These are phyloP conservation scores for Eupithecia exiguata DNA, from an alignment of 2,888 invertebrate species.

Conservation along the genomic window DNA sequence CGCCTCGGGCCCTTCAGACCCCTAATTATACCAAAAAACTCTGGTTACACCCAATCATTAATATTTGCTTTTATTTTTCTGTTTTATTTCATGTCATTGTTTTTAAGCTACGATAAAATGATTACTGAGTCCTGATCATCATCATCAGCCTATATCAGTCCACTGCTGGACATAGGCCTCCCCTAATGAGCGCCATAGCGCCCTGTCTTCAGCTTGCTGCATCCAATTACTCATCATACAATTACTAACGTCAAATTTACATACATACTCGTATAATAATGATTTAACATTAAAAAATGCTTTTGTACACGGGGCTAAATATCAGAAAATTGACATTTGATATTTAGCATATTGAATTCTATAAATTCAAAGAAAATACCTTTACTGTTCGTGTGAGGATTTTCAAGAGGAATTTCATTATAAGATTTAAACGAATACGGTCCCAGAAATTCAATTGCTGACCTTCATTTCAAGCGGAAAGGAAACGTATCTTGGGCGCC, in stretches of 20 bases:
- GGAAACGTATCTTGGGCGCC: background rate
- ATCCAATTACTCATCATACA: no score
- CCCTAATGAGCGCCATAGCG: no score
- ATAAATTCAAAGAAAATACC: background rate
- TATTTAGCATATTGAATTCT: slow-evolving; percentile 5
- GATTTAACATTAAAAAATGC: no score
- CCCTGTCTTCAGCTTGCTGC: no score
- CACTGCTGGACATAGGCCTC: no score
- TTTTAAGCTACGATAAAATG: no score
- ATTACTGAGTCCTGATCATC: no score
- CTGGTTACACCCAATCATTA: background rate
- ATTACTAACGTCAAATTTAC: no score
- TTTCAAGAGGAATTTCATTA: background rate
- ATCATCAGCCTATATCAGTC: no score
- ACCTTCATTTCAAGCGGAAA: background rate
- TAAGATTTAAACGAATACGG: background rate
- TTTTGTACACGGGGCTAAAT: background rate
- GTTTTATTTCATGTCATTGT: background rate
- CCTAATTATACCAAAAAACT: slow-evolving; percentile 2
- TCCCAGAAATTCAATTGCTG: background rate
- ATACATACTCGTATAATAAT: no score
- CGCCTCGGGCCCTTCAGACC: background rate
- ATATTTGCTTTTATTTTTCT: background rate
- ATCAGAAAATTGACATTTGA: background rate
- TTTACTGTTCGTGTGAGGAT: background rate